phyloP scores from a whole-genome alignment of 2,888 invertebrate genomes.

The Orchesellides sinensis region DNA sequence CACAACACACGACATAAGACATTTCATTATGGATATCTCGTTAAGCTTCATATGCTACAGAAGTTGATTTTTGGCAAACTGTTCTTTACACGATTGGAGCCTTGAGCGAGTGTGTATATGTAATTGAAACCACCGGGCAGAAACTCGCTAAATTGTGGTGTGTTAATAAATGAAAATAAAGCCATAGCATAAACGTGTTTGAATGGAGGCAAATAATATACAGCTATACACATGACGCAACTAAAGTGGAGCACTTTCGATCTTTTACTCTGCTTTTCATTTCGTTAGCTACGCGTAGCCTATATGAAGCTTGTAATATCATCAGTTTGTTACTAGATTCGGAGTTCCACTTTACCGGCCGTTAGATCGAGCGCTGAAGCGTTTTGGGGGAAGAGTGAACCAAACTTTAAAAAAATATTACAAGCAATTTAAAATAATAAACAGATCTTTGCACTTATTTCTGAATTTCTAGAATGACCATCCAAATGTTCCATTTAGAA shows the following conservation, averaged over 20 bases:
- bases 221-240: too few relatives aligned
- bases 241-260: neutral
- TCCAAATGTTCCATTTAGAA: too few relatives aligned
- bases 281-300: too few relatives aligned
- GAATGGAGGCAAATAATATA: neutral
- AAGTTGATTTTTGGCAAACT: neutral
- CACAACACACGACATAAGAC: neutral
- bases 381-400: neutral
- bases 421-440: neutral
- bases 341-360: neutral
- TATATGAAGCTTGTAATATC: neutral
- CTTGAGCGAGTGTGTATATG: neutral
- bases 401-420: too few relatives aligned
- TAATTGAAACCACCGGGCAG: too few relatives aligned
- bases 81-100: neutral
- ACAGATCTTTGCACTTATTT: neutral
- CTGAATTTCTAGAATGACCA: too few relatives aligned
- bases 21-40: neutral
- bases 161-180: neutral
- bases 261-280: neutral
- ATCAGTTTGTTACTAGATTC: neutral
- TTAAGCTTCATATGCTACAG: neutral
- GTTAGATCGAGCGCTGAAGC: neutral
- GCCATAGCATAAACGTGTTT: neutral
- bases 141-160: too few relatives aligned